Evolutionary conservation across 1,140 invertebrate genomes (phyloP).

Genomic region (Trachymyrmex septentrionalis): DNA sequence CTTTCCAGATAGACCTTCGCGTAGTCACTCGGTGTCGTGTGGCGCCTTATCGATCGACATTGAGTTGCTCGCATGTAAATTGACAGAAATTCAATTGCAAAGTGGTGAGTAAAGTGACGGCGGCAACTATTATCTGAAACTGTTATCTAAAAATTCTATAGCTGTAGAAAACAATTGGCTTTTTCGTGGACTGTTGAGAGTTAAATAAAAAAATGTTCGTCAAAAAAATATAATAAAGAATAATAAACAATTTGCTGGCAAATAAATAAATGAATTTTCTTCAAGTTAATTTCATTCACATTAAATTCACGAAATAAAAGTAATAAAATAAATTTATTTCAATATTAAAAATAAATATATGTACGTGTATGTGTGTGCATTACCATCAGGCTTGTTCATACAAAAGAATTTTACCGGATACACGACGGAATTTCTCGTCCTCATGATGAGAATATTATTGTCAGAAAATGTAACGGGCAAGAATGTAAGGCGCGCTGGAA

Average conservation of each 20-base stretch:
- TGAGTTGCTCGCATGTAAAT: not conserved
- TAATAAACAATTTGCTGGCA: not conserved
- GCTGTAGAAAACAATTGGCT: not conserved
- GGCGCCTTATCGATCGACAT: slow-evolving; percentile 22
- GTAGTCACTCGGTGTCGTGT: not conserved
- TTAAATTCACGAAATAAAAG: not conserved
- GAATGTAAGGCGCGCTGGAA: slow-evolving; percentile 38
- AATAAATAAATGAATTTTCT: not conserved
- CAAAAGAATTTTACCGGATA: slow-evolving; percentile 13
- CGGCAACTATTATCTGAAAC: not conserved
- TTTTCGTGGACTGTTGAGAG: not conserved
- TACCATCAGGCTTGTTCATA: not conserved
- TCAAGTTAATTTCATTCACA: not conserved
- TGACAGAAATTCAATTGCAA: slow-evolving; percentile 21
- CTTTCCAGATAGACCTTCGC: not conserved
- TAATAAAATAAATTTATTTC: not conserved
- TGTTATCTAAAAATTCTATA: not conserved
- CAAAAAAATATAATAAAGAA: not conserved
- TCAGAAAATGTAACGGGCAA: slow-evolving; percentile 17
- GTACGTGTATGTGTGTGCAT: not conserved
- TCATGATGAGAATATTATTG: slow-evolving; percentile 35
- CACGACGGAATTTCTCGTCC: slow-evolving; percentile 15
- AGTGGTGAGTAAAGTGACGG: not conserved
- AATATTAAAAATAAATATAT: not conserved
- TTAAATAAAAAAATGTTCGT: not conserved